phyloP scores from a whole-genome alignment of 2,797 vertebrate species.

The Poeciliopsis presidionis region DNA sequence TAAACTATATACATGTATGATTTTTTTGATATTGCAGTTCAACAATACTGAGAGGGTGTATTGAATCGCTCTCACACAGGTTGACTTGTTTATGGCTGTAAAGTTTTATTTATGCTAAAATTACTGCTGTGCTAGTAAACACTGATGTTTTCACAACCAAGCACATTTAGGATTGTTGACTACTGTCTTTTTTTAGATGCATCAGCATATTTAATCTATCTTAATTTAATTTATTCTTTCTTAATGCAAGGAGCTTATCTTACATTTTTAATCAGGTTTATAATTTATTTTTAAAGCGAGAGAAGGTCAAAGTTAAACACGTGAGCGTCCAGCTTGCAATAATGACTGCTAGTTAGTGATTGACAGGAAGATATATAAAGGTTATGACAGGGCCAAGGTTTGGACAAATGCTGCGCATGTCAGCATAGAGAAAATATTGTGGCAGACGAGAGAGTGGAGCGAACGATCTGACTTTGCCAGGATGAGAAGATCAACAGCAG shows the following conservation, averaged over 20 bases:
- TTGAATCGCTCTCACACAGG: not conserved
- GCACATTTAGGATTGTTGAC: not conserved
- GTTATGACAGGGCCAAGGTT: slow-evolving; percentile 46
- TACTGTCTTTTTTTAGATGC: not conserved
- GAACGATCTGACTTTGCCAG: slow-evolving; percentile 2
- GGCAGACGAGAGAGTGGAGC: not conserved
- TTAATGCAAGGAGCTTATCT: not conserved
- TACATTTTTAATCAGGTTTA: not conserved
- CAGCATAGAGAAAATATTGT: not conserved
- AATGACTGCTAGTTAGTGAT: slow-evolving; percentile 54
- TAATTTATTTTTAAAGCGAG: not conserved
- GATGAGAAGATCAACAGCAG: slow-evolving; percentile 41
- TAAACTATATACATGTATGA: too few relatives aligned
- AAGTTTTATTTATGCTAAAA: not conserved
- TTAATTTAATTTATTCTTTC: not conserved
- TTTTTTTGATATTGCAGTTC: too few relatives aligned
- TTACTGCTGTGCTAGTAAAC: not conserved
- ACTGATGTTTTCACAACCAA: not conserved
- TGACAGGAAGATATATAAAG: slow-evolving; percentile 37
- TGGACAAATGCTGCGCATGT: slow-evolving; percentile 29
- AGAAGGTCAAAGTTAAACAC: slow-evolving; percentile 7
- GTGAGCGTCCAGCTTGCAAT: not conserved
- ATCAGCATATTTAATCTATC: not conserved
- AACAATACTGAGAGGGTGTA: not conserved
- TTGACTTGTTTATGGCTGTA: not conserved